These are phyloP conservation scores for Albula glossodonta DNA, from an alignment of 2,113 vertebrate species.

Conservation along the genomic window DNA sequence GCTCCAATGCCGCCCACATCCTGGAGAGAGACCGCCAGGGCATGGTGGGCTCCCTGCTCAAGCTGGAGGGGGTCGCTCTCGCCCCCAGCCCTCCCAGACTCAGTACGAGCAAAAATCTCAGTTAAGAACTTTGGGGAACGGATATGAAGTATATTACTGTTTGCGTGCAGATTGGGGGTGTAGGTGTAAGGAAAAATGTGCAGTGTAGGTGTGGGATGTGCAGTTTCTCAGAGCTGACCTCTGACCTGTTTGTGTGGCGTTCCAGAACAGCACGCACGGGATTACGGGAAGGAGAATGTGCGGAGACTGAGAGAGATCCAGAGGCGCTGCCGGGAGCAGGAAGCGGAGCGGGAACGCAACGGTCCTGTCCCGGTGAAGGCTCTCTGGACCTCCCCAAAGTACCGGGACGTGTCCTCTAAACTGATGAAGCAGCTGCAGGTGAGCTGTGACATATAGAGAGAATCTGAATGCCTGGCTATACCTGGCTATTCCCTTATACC, in stretches of 20 bases:
- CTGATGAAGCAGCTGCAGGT: conserved; percentile 85
- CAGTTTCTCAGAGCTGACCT: neutral
- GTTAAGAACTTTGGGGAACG: no score
- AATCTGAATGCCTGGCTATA: neutral
- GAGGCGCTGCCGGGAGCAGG: conserved; percentile 82
- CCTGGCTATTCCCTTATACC: no score
- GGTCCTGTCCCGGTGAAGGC: conserved; percentile 83
- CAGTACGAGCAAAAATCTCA: conserved; percentile 66
- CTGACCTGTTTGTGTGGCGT: conserved; percentile 14
- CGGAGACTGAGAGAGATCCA: conserved; percentile 87
- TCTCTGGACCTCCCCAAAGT: conserved; percentile 88
- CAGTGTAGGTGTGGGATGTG: no score
- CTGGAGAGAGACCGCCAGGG: conserved; percentile 77
- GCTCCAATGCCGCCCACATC: conserved; percentile 72
- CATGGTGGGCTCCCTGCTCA: conserved; percentile 71
- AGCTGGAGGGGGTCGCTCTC: conserved; percentile 76
- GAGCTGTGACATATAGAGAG: neutral
- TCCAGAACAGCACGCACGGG: conserved; percentile 73
- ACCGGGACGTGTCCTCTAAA: conserved; percentile 81
- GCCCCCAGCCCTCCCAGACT: conserved; percentile 54
- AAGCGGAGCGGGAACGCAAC: conserved; percentile 67
- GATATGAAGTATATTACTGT: neutral
- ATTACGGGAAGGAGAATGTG: conserved; percentile 88
- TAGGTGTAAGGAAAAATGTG: neutral
- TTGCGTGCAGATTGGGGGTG: neutral